phyloP scores from a whole-genome alignment of 2,888 invertebrate species.

The Diarsia brunnea region DNA sequence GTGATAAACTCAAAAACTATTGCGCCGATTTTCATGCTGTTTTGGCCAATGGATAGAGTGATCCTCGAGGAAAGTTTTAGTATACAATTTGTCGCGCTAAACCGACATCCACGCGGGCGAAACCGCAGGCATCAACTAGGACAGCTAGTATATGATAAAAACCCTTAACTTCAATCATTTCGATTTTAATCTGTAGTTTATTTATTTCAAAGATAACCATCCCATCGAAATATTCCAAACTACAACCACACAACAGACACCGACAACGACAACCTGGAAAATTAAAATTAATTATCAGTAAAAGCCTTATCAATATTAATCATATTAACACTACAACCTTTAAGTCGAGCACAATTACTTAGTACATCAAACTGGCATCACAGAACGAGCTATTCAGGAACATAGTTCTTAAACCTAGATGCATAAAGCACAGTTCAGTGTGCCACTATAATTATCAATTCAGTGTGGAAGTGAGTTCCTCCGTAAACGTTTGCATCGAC shows the following conservation, averaged over 20 bases:
- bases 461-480: slow-evolving; percentile 77
- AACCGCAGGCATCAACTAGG: too few species aligned
- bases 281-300: slow-evolving; percentile 7
- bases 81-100: too few species aligned
- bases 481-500: slow-evolving; percentile 79
- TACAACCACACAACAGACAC: too few species aligned
- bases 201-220: neutral
- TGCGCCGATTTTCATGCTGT: too few species aligned
- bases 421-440: slow-evolving; percentile 66
- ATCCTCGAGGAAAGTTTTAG: too few species aligned
- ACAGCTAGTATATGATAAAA: too few species aligned
- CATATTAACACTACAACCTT: neutral
- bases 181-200: neutral
- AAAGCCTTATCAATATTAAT: slow-evolving; percentile 15
- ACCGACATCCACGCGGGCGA: too few species aligned
- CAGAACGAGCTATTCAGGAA: neutral
- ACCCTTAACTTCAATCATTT: neutral
- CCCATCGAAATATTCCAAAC: too few species aligned
- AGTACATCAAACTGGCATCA: neutral
- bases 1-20: too few species aligned
- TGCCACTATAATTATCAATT: slow-evolving; percentile 76
- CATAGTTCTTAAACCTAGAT: slow-evolving; percentile 52
- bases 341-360: neutral
- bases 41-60: too few species aligned
- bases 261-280: neutral